Percentiles rank a stretch among this genome's conserved stretches.
Conservation (phyloP, 2,888 invertebrate genomes). For the Caenorhabditis becei region DNA sequence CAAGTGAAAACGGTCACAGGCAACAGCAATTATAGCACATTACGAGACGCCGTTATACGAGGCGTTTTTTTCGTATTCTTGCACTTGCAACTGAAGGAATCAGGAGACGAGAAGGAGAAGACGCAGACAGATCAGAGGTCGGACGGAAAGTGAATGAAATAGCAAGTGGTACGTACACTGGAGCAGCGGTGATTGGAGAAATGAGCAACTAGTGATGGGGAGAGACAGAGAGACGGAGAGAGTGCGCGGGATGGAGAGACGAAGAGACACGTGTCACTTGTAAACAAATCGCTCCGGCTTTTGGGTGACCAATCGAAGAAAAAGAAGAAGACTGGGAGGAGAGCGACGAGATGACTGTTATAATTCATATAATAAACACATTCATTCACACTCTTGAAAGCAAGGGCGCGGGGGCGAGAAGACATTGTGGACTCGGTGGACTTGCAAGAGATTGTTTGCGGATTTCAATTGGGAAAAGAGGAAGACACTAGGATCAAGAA, state of each 20-base stretch:
- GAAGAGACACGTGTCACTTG: slow-evolving; percentile 51
- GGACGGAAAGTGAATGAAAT: slow-evolving; percentile 21
- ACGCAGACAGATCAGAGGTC: slow-evolving; percentile 29
- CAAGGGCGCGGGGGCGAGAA: slow-evolving; percentile 13
- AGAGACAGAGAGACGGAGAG: slow-evolving; percentile 2
- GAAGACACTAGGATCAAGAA: slow-evolving; percentile 6
- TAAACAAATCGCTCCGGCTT: slow-evolving; percentile 42
- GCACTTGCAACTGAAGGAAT: slow-evolving; percentile 37
- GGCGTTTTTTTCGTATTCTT: slow-evolving; percentile 25
- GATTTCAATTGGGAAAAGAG: background rate
- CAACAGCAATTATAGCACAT: slow-evolving; percentile 52
- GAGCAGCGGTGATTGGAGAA: slow-evolving; percentile 41
- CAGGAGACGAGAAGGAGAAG: slow-evolving; percentile 8
- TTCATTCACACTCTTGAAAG: slow-evolving; percentile 12
- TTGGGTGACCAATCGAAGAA: slow-evolving; percentile 19
- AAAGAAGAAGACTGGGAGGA: slow-evolving; percentile 17
- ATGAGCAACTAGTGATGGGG: slow-evolving; percentile 13
- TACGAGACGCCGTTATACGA: slow-evolving; percentile 35
- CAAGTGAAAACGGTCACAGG: slow-evolving; percentile 48
- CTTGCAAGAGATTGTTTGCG: slow-evolving; percentile 9
- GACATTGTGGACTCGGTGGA: slow-evolving; percentile 6
- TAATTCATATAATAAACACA: slow-evolving; percentile 50
- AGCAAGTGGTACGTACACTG: slow-evolving; percentile 50
- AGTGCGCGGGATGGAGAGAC: slow-evolving; percentile 29
- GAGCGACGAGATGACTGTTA: slow-evolving; percentile 16